A percentile compares a stretch with the other conserved stretches of the same genome.
Evolutionary conservation across 1,140 invertebrate genomes (phyloP).

Genomic region (Parasteatoda tepidariorum): DNA sequence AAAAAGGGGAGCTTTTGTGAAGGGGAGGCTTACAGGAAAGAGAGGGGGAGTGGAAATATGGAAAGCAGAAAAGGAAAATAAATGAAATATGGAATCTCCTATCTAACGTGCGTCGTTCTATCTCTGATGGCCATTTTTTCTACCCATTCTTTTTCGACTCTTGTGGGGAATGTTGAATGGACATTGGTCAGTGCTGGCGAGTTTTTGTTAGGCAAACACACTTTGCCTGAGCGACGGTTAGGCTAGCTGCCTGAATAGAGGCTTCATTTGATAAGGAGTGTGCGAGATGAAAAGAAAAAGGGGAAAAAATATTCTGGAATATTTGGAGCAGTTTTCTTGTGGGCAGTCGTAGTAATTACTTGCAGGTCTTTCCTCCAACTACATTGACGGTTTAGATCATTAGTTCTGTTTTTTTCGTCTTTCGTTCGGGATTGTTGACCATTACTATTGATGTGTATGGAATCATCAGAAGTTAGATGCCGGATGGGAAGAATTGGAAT

Average conservation of each 20-base stretch:
- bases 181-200: background rate
- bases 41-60: conserved; percentile 42
- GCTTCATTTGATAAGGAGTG: conserved; percentile 37
- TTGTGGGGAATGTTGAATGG: background rate
- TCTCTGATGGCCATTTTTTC: conserved; percentile 41
- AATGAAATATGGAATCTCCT: conserved; percentile 57
- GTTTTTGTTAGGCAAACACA: conserved; percentile 57
- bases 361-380: conserved; percentile 8
- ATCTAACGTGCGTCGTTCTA: conserved; percentile 4
- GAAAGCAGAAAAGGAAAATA: conserved; percentile 51
- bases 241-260: conserved; percentile 22
- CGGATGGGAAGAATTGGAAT: background rate
- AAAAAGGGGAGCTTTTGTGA: background rate
- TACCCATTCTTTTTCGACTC: background rate
- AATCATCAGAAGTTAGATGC: conserved; percentile 19
- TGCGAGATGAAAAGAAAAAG: background rate
- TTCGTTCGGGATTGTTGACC: background rate
- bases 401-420: background rate
- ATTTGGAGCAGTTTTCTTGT: conserved; percentile 48
- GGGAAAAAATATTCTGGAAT: conserved; percentile 30
- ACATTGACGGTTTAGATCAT: conserved; percentile 30
- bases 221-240: conserved; percentile 36
- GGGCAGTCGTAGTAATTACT: conserved; percentile 57
- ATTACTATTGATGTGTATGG: background rate
- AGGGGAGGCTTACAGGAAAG: background rate